These are phyloP conservation scores for Carduelis carduelis DNA, from an alignment of 2,797 vertebrate species.

Conservation along the genomic window DNA sequence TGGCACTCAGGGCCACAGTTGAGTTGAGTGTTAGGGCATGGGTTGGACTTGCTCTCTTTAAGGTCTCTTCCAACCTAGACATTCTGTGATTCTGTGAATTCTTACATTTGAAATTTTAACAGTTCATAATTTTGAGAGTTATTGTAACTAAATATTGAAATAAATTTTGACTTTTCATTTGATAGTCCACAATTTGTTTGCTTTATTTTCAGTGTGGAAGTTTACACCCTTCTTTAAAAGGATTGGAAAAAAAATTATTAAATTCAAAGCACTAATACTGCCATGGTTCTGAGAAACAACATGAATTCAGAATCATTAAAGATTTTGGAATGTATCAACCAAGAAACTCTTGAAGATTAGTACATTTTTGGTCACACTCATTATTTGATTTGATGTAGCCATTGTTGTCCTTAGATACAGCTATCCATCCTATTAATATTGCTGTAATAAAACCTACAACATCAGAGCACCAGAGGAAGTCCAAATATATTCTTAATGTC, in stretches of 20 bases:
- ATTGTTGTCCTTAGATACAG: neutral
- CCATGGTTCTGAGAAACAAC: neutral
- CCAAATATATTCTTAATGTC: neutral
- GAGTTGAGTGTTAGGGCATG: neutral
- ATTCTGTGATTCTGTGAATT: neutral
- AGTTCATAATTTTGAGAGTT: neutral
- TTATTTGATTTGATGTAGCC: neutral
- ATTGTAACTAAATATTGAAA: neutral
- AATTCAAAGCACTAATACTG: neutral
- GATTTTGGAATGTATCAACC: neutral
- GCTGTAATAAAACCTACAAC: neutral
- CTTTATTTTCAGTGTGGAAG: neutral
- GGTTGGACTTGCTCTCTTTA: neutral
- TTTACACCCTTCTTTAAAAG: neutral
- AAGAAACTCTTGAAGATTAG: neutral
- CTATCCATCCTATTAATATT: neutral
- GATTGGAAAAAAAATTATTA: neutral
- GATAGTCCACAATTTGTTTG: neutral
- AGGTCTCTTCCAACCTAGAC: neutral
- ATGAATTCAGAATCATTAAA: neutral
- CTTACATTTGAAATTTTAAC: neutral
- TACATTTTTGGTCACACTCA: neutral
- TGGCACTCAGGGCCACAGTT: neutral
- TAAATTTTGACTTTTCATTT: neutral
- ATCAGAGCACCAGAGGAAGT: neutral